Base-by-base conservation (phyloP, 2,113 vertebrate species). In the Mustelus asterias region DNA sequence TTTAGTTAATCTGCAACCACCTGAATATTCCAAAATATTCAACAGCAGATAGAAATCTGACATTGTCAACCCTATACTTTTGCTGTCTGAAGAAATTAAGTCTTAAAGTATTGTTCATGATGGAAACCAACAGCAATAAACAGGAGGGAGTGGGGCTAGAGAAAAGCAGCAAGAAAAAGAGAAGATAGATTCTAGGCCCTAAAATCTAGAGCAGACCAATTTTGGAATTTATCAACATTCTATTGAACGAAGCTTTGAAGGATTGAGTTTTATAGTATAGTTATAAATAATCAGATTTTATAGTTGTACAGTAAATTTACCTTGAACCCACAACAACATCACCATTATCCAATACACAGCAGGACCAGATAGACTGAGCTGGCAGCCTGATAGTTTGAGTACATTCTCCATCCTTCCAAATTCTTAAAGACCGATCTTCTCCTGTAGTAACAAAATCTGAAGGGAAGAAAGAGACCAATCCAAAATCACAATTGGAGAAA, bases 291-390 rank as follows among this genome's bases (percentile, higher is more conserved):
- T 16, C 4, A 60, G 54, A 92, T 5, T 63, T 63, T 33, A 63
- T 63, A 93, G n/a, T 14, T 90, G 26, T 33, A 60, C 89, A 37
- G 33, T 88, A 69, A 96, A 63, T 96, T 97, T 99, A 99, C 99
- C 99, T 99, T 96, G 99, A 98, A 96, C 99, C 99, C 86, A 98
- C 98, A 83, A 98, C 99, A 0, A 99, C 98, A 96, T 99, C 99
- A 76, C 98, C 98, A 96, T 99, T 99, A 86, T 98, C 98, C 94
- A 99, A 97, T 67, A 99, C 98, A 96, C 99, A 99, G 97, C 98
- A 99, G 97, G 98, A 99, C 99, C 99, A 99, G 13, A 99, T 97
- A n/a, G 99, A 99, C 96, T 99, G 99, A 96, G 99, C 98, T 72
- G 99, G 99, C 69, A 99, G 97, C 89, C 98, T 98, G 96, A 99